Conservation (phyloP, 2,797 vertebrate genomes). For the Platalea minor region DNA sequence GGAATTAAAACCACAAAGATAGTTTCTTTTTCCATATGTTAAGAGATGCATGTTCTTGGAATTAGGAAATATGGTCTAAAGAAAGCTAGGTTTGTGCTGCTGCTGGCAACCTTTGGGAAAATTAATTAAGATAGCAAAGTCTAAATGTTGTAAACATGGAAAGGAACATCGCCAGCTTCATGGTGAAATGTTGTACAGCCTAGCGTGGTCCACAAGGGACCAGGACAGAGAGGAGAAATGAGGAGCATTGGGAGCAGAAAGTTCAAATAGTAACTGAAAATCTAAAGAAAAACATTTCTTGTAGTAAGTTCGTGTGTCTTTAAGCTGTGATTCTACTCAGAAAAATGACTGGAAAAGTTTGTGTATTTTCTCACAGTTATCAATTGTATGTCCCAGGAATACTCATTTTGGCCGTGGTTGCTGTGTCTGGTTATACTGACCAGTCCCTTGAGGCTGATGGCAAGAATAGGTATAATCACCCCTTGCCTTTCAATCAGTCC, state of each 20-base stretch:
- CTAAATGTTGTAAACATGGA: neutral
- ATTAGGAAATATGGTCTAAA: neutral
- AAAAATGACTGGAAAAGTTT: neutral
- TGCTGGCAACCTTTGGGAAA: neutral
- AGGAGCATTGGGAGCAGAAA: neutral
- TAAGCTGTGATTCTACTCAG: neutral
- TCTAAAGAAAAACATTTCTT: neutral
- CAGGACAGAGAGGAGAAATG: neutral
- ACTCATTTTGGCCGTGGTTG: neutral
- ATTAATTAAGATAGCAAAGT: neutral
- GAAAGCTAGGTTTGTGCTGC: neutral
- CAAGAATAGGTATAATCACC: neutral
- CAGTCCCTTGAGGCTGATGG: neutral
- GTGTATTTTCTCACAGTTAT: neutral
- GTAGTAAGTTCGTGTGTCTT: neutral
- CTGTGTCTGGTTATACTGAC: neutral
- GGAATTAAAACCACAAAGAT: neutral
- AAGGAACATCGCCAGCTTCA: neutral
- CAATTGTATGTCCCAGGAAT: neutral
- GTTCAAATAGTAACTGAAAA: neutral
- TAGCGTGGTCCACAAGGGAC: neutral
- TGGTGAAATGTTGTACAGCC: neutral
- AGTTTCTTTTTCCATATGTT: neutral
- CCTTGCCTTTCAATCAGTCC: neutral
- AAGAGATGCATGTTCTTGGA: neutral